These are phyloP conservation scores for Pseudopleuronectes americanus DNA, from an alignment of 2,797 vertebrate species.

Conservation along the genomic window DNA sequence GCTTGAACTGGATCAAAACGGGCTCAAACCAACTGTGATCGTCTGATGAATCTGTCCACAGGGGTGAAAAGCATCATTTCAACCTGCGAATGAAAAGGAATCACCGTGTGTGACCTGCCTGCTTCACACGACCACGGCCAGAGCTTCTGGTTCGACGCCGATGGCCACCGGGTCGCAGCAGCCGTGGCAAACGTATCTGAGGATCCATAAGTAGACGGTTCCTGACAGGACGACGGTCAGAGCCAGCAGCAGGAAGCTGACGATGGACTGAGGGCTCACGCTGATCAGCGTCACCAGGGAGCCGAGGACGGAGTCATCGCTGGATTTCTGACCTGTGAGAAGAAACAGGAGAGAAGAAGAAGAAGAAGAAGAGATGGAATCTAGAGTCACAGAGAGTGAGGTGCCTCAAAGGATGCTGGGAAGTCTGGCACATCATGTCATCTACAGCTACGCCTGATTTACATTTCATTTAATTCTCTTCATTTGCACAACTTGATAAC, in stretches of 20 bases:
- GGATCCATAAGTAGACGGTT: slow-evolving; percentile 73
- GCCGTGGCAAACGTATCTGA: slow-evolving; percentile 74
- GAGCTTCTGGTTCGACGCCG: slow-evolving; percentile 43
- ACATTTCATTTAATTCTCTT: too few relatives aligned
- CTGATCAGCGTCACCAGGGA: slow-evolving; percentile 13
- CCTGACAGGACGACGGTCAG: slow-evolving; percentile 67
- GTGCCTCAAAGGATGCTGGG: too few relatives aligned
- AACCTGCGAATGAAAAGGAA: too few relatives aligned
- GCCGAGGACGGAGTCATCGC: slow-evolving; percentile 12
- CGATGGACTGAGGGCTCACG: slow-evolving; percentile 30
- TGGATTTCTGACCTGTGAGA: slow-evolving; percentile 46
- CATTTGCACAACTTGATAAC: too few relatives aligned
- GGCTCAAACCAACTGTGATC: too few relatives aligned
- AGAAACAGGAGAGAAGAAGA: neutral
- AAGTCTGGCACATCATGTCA: too few relatives aligned
- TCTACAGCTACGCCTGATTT: too few relatives aligned
- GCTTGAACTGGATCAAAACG: too few relatives aligned
- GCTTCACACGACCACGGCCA: slow-evolving; percentile 54
- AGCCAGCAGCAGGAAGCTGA: slow-evolving; percentile 67
- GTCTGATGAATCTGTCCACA: too few relatives aligned
- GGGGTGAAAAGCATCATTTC: too few relatives aligned
- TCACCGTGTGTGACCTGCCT: too few relatives aligned
- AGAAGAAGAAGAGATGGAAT: neutral
- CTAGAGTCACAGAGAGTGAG: too few relatives aligned
- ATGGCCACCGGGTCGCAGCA: slow-evolving; percentile 69